Evolutionary conservation across 2,797 vertebrate species (phyloP).

Genomic region (Sebastes iracundus): DNA sequence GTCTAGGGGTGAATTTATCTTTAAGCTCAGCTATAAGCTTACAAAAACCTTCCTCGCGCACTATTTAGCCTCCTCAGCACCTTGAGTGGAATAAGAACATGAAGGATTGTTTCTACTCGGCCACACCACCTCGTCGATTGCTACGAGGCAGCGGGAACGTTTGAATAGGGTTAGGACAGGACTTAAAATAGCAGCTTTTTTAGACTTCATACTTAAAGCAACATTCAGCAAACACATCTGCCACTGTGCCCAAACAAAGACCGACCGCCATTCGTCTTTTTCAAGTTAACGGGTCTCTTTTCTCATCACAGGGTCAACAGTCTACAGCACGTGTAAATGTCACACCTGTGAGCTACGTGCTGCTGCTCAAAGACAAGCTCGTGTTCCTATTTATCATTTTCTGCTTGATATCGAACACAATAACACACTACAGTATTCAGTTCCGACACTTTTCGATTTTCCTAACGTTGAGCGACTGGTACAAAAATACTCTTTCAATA

Average conservation of each 20-base stretch:
- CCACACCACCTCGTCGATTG: slow-evolving; percentile 14
- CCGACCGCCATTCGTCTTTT: slow-evolving; percentile 14
- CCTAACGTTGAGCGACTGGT: slow-evolving; percentile 26
- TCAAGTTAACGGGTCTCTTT: slow-evolving; percentile 32
- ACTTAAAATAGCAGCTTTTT: slow-evolving; percentile 74
- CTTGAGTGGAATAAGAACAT: slow-evolving; percentile 4
- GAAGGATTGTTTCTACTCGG: slow-evolving; percentile 27
- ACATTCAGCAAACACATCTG: slow-evolving; percentile 64
- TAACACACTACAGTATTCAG: slow-evolving; percentile 27
- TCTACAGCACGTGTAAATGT: slow-evolving; percentile 22
- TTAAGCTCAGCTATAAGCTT: slow-evolving; percentile 8
- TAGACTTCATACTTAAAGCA: slow-evolving; percentile 72
- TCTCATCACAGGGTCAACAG: slow-evolving; percentile 47
- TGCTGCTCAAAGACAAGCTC: slow-evolving; percentile 40
- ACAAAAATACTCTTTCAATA: slow-evolving; percentile 71
- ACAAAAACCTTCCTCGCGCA: slow-evolving; percentile 8
- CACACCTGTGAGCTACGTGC: slow-evolving; percentile 32
- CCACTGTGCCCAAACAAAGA: slow-evolving; percentile 48
- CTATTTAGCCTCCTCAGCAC: slow-evolving; percentile 14
- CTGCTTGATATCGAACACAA: slow-evolving; percentile 40
- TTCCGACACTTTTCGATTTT: slow-evolving; percentile 31
- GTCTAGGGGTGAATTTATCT: slow-evolving; percentile 14
- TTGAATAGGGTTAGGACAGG: slow-evolving; percentile 33
- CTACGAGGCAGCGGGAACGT: slow-evolving; percentile 33
- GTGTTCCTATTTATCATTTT: slow-evolving; percentile 16